These are phyloP conservation scores for Venustaconcha ellipsiformis DNA, from an alignment of 1,140 invertebrate species.

Conservation along the genomic window DNA sequence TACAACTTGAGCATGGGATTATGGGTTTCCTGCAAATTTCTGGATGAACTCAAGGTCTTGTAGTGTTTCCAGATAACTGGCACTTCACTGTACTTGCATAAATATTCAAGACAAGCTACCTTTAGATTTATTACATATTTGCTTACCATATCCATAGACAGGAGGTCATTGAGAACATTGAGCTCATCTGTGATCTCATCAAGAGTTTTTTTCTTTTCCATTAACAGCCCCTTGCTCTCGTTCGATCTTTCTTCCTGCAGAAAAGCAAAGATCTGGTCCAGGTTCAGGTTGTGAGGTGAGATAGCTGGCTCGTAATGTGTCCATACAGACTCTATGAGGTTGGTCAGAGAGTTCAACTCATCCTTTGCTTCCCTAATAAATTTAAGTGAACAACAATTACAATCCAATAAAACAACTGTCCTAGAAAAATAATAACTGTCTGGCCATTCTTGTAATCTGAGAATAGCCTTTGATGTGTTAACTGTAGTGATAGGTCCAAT, in stretches of 20 bases:
- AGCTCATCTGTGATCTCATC: slow-evolving; percentile 60
- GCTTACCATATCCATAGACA: slow-evolving; percentile 48
- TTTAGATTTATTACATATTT: not conserved
- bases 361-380: slow-evolving; percentile 78
- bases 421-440: too few species aligned
- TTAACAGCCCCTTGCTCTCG: slow-evolving; percentile 23
- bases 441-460: too few species aligned
- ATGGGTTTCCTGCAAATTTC: too few species aligned
- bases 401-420: too few species aligned
- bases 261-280: slow-evolving; percentile 95
- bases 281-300: slow-evolving; percentile 81
- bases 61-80: too few species aligned
- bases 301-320: slow-evolving; percentile 71
- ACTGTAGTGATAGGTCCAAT: too few species aligned
- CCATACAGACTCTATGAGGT: slow-evolving; percentile 83
- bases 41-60: too few species aligned
- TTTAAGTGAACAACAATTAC: slow-evolving; percentile 8
- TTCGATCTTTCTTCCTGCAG: slow-evolving; percentile 76
- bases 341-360: slow-evolving; percentile 80
- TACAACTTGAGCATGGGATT: too few species aligned
- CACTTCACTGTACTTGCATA: not conserved
- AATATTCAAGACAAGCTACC: not conserved
- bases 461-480: too few species aligned
- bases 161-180: slow-evolving; percentile 50
- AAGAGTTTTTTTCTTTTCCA: slow-evolving; percentile 39